phyloP scores from a whole-genome alignment of 2,113 vertebrate genomes.

The Salvelinus alpinus region DNA sequence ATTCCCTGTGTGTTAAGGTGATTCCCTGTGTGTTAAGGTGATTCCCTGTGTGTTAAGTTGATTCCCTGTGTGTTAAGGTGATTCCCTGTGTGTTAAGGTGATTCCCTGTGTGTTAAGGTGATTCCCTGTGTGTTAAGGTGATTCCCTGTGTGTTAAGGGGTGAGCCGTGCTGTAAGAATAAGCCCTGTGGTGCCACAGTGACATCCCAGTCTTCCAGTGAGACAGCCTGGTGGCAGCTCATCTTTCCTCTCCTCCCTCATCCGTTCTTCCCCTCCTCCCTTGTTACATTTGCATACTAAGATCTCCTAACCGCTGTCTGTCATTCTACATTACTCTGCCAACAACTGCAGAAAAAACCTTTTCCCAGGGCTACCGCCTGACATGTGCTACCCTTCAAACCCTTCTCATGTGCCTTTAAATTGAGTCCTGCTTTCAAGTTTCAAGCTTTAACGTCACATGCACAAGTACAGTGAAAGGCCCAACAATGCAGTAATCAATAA shows the following conservation, averaged over 20 bases:
- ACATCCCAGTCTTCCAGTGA: constrained; percentile 68
- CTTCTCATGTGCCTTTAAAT: not conserved
- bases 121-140: too few species aligned
- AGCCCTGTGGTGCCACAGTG: constrained; percentile 53
- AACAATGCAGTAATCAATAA: too few species aligned
- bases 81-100: too few species aligned
- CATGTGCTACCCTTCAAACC: constrained; percentile 4
- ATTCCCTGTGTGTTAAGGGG: constrained; percentile 21
- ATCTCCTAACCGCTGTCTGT: constrained; percentile 56
- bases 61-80: constrained; percentile 13
- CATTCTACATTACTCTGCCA: constrained; percentile 54
- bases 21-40: too few species aligned
- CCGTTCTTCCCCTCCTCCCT: constrained; percentile 1
- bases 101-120: too few species aligned
- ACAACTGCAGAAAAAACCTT: constrained; percentile 32
- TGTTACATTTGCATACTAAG: constrained; percentile 54
- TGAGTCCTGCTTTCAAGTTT: too few species aligned
- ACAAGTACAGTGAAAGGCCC: too few species aligned
- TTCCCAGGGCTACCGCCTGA: constrained; percentile 41
- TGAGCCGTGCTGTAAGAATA: constrained; percentile 55
- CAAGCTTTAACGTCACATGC: too few species aligned
- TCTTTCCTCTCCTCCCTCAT: not conserved
- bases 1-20: constrained; percentile 11
- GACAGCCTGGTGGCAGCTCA: constrained; percentile 54
- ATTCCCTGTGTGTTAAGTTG: constrained; percentile 13